These are phyloP conservation scores for Gymnoscopelus braueri DNA, from an alignment of 2,797 vertebrate genomes.

Conservation along the genomic window DNA sequence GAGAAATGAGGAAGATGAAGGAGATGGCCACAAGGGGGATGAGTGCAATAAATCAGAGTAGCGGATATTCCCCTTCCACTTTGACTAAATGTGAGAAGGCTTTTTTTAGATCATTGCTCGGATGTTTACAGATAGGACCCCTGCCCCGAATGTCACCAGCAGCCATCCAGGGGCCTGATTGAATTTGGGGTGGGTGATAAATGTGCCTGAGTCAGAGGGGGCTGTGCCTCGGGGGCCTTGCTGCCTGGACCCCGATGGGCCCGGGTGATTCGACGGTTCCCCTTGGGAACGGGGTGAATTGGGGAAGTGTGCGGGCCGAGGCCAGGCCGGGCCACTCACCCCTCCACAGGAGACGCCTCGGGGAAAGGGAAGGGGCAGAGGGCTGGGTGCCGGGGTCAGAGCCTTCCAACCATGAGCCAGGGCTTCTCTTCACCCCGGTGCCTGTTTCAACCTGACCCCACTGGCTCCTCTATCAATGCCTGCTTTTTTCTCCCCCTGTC, in stretches of 20 bases:
- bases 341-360: conserved; percentile 82
- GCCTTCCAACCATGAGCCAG: conserved; percentile 73
- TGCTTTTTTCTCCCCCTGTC: conserved; percentile 73
- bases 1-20: conserved; percentile 68
- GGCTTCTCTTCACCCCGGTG: conserved; percentile 79
- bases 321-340: conserved; percentile 70
- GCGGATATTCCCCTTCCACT: conserved; percentile 72
- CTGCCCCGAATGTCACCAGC: conserved; percentile 78
- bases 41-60: conserved; percentile 68
- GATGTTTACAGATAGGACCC: conserved; percentile 86
- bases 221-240: conserved; percentile 68
- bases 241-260: conserved; percentile 54
- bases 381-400: conserved; percentile 86
- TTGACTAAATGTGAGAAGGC: conserved; percentile 69
- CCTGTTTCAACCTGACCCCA: conserved; percentile 84
- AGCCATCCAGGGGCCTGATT: conserved; percentile 80
- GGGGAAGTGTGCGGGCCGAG: conserved; percentile 78
- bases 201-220: conserved; percentile 83
- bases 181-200: conserved; percentile 83
- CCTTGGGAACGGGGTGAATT: conserved; percentile 78
- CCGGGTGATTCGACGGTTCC: conserved; percentile 71
- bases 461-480: conserved; percentile 82
- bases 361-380: conserved; percentile 86
- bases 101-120: conserved; percentile 79
- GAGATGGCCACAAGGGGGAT: conserved; percentile 34